A percentile compares a stretch with the other conserved stretches of the same genome.
These are phyloP conservation scores for Parapristionchus giblindavisi DNA, from an alignment of 2,888 invertebrate species.

Conservation along the genomic window DNA sequence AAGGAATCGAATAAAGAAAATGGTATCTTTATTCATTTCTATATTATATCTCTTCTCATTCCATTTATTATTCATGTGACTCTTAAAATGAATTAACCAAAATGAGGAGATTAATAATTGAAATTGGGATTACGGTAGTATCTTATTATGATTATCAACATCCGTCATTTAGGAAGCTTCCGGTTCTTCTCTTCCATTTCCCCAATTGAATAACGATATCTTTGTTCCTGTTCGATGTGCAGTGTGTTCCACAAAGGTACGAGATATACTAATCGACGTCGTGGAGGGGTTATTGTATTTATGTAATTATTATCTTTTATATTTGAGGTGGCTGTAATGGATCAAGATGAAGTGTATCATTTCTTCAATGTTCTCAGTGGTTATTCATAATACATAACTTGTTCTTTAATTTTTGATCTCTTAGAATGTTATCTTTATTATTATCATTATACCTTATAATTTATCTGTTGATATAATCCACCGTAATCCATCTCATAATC, in stretches of 20 bases:
- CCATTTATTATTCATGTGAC: background rate
- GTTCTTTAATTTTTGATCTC: background rate
- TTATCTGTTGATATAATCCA: too few relatives aligned
- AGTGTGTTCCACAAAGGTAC: constrained; percentile 75
- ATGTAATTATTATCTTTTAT: background rate
- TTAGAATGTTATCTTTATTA: too few relatives aligned
- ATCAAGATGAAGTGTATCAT: constrained; percentile 75
- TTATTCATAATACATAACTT: constrained; percentile 61
- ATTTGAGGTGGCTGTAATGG: constrained; percentile 68
- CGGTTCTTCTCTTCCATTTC: too few relatives aligned
- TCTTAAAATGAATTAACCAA: too few relatives aligned
- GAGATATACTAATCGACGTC: constrained; percentile 52
- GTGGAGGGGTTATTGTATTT: background rate
- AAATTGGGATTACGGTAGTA: too few relatives aligned
- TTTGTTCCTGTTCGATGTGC: constrained; percentile 74
- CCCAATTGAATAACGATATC: constrained; percentile 63
- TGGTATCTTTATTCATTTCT: background rate
- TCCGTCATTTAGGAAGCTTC: too few relatives aligned
- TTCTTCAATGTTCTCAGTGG: constrained; percentile 76
- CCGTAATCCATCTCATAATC: too few relatives aligned
- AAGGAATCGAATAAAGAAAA: background rate
- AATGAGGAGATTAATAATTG: too few relatives aligned
- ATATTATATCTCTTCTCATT: background rate
- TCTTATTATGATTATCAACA: too few relatives aligned
- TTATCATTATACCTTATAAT: too few relatives aligned